Evolutionary conservation across 2,113 vertebrate species (phyloP).

Genomic region (Lepisosteus osseus): DNA sequence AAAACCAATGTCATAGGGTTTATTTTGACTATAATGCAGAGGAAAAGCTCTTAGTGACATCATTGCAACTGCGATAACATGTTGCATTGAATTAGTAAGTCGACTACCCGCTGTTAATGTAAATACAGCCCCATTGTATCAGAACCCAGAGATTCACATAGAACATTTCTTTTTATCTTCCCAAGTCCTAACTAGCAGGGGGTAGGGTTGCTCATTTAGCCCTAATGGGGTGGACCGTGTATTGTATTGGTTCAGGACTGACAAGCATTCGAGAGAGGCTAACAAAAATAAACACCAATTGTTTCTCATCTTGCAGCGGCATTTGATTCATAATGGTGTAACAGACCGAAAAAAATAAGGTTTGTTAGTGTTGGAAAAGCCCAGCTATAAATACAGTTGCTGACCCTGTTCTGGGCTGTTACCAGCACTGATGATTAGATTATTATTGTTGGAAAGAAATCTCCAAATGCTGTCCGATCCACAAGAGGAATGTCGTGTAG

Average conservation of each 20-base stretch:
- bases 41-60: no score
- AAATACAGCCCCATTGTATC: conserved; percentile 25
- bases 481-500: neutral
- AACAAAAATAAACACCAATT: conserved; percentile 15
- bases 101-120: conserved; percentile 12
- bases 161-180: neutral
- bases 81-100: conserved; percentile 18
- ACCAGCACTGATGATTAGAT: conserved; percentile 47
- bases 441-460: conserved; percentile 37
- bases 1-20: no score
- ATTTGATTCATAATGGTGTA: neutral
- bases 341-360: conserved; percentile 1
- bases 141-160: neutral
- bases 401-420: conserved; percentile 56
- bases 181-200: neutral
- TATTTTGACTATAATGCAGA: no score
- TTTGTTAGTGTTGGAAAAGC: conserved; percentile 25
- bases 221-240: neutral
- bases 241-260: conserved; percentile 6
- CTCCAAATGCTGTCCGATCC: conserved; percentile 18
- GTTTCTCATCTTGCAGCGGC: conserved; percentile 11
- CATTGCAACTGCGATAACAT: conserved; percentile 9
- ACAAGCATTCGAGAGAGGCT: neutral
- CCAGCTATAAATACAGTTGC: conserved; percentile 50
- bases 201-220: neutral